Evolutionary conservation across 2,888 invertebrate species (phyloP), one percentile per base, ranked within the genome.

Genomic region (Saturnia japonica): DNA sequence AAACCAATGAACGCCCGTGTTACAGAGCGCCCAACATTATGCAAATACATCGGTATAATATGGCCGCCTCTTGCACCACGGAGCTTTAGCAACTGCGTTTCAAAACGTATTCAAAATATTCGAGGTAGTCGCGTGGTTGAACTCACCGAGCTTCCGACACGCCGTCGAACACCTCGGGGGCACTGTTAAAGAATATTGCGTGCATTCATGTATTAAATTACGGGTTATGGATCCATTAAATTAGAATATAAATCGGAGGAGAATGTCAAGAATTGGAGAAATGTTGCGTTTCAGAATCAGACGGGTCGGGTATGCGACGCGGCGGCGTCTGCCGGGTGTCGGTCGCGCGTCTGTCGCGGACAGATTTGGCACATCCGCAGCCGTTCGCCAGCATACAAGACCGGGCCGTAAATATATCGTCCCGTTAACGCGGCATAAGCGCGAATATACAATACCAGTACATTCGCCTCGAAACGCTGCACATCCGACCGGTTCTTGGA

Each of bases 361-460:
- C 90, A 85, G 85, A 92, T 93, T 94, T 93, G 93, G 93, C 93
- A 93, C 93, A 93, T 93, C 93, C 93, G 93, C 90, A 82, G 84
- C 80, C 85, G 87, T 85, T 83, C 87, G 91, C 87, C 89, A 87
- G 82, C 84, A 85, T 80, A 76, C 83, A 83, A 76, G 77, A 82
- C 40, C 40, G 64, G 34, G 11, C 88, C 86, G 88, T 90, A 93
- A 93, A 93, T 93, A 93, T 88, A 84, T 83, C 86, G 82, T 85
- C 83, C 84, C 83, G 84, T 85, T 86, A 86, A 82, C 78, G 78
- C 79, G 78, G 77, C 78, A 81, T 76, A 80, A 80, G 78, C 80
- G 81, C 82, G 75, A 86, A 85, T 81, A 76, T 76, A 78, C 75
- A 73, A 77, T 74, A 74, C 75, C 75, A 77, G 78, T 77, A 79